These are phyloP conservation scores for Marmota monax DNA, from an alignment of 2,113 vertebrate species.

Conservation along the genomic window DNA sequence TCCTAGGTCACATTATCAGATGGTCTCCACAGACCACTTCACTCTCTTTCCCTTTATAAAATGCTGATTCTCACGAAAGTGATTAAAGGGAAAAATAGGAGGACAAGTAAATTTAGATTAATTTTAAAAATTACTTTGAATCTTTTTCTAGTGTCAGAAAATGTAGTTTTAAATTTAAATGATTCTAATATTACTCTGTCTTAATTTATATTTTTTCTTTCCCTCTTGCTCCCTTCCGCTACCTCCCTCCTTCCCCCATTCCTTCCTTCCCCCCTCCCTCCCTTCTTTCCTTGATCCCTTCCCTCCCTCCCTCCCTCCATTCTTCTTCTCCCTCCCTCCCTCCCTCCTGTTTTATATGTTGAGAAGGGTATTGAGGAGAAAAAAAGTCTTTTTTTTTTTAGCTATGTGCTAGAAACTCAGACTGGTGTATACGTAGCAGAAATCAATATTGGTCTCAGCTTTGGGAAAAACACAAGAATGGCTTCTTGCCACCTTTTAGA, in stretches of 20 bases:
- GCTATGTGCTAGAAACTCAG: neutral
- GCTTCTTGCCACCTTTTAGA: neutral
- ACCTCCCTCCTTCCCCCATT: neutral
- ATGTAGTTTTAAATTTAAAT: neutral
- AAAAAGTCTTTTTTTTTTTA: slow-evolving; percentile 17
- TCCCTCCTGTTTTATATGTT: neutral
- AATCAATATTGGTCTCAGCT: neutral
- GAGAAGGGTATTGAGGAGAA: neutral
- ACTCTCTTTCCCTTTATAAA: neutral
- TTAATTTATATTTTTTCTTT: neutral
- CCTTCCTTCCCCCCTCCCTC: neutral
- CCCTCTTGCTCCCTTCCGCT: neutral
- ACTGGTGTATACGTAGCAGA: neutral
- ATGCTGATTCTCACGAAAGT: neutral
- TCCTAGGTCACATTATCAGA: neutral
- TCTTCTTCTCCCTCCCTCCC: neutral
- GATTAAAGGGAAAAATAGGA: neutral
- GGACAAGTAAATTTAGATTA: neutral
- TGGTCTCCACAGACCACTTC: neutral
- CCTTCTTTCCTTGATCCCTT: neutral
- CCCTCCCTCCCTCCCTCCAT: neutral
- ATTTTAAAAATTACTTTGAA: neutral
- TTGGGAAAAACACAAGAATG: neutral
- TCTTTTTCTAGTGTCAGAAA: neutral
- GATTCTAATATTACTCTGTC: neutral